These are phyloP conservation scores for Paratilapia polleni DNA, from an alignment of 2,113 vertebrate species.

Conservation along the genomic window DNA sequence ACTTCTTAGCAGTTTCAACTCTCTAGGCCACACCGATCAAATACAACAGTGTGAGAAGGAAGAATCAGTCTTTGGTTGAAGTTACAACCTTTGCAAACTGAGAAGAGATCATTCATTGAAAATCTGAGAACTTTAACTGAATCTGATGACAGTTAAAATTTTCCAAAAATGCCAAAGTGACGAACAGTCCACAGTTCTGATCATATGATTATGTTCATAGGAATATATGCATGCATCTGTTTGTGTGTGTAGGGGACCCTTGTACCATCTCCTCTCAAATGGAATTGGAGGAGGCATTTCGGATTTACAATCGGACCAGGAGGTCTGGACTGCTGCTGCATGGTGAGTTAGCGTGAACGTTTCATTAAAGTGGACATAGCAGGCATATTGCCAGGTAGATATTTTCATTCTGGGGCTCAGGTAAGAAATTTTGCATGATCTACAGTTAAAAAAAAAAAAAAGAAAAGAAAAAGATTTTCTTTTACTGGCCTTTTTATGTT, in stretches of 20 bases:
- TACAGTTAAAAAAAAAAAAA: no score
- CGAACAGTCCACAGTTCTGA: not conserved
- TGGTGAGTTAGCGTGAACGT: slow-evolving; percentile 70
- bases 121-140: not conserved
- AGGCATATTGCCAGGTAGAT: not conserved
- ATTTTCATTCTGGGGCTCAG: no score
- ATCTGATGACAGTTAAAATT: not conserved
- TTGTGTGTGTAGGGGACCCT: slow-evolving; percentile 86
- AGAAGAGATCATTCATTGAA: not conserved
- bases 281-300: slow-evolving; percentile 95
- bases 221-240: not conserved
- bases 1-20: no score
- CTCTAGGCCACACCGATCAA: no score
- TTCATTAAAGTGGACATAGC: not conserved
- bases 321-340: slow-evolving; percentile 88
- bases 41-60: no score
- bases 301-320: slow-evolving; percentile 84
- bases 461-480: no score
- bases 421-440: no score
- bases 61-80: no score
- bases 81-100: no score
- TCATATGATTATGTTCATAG: not conserved
- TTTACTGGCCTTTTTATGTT: no score
- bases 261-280: slow-evolving; percentile 98
- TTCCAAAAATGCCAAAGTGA: not conserved